Percentiles rank a stretch among this genome's conserved stretches.
Conservation (phyloP, 2,888 invertebrate species). For the Suillia variegata region DNA sequence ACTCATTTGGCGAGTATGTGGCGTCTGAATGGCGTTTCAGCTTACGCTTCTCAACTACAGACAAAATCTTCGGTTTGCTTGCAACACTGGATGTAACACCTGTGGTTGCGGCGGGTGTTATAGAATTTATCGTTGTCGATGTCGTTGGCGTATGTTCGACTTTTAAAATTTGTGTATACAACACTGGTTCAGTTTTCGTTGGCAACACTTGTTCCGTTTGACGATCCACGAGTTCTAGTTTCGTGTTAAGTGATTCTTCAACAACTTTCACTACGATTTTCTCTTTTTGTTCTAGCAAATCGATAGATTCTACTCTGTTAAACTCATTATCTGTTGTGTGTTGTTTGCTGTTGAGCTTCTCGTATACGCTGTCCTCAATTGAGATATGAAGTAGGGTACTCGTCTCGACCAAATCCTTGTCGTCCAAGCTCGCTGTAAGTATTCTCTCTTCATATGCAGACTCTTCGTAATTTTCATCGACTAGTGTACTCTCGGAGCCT, state of each 20-base stretch:
- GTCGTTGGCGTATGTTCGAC: slow-evolving; percentile 40
- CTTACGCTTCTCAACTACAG: slow-evolving; percentile 60
- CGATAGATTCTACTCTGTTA: too few species aligned
- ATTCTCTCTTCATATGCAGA: slow-evolving; percentile 33
- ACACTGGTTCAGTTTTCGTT: slow-evolving; percentile 22
- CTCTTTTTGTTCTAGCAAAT: slow-evolving; percentile 13
- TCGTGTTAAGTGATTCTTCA: slow-evolving; percentile 21
- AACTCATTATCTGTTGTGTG: slow-evolving; percentile 29
- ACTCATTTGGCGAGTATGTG: background rate
- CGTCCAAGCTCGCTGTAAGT: slow-evolving; percentile 32
- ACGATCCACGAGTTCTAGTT: slow-evolving; percentile 26
- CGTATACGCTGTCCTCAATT: slow-evolving; percentile 55
- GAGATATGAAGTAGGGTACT: slow-evolving; percentile 54
- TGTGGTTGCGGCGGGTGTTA: slow-evolving; percentile 10
- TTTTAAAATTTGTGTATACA: slow-evolving; percentile 50
- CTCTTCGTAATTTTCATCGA: slow-evolving; percentile 45
- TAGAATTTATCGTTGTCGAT: slow-evolving; percentile 4
- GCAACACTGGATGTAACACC: slow-evolving; percentile 54
- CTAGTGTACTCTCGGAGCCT: slow-evolving; percentile 55
- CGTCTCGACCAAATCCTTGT: slow-evolving; percentile 34
- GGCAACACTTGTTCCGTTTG: too few species aligned
- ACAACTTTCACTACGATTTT: too few species aligned
- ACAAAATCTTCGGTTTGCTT: slow-evolving; percentile 65
- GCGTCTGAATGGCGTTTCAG: slow-evolving; percentile 46
- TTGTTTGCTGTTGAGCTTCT: slow-evolving; percentile 43